These are phyloP conservation scores for Metridium senile DNA, from an alignment of 92 coral and sea anemone genomes.

Conservation along the genomic window DNA sequence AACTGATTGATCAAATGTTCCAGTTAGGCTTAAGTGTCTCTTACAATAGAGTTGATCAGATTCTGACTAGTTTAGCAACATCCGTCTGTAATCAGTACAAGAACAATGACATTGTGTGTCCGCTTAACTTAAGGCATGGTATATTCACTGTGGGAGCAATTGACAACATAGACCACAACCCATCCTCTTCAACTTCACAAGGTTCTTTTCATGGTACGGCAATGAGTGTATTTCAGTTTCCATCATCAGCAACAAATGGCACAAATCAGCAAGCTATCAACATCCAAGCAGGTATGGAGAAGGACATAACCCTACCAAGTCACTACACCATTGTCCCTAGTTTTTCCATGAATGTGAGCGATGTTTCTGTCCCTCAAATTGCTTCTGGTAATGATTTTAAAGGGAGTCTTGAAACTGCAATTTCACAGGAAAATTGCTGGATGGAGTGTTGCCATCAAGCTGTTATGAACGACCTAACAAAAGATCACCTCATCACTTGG, in stretches of 20 bases:
- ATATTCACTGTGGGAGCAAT: slow-evolving; percentile 39
- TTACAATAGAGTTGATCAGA: slow-evolving; percentile 21
- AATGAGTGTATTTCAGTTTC: slow-evolving; percentile 45
- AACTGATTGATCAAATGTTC: slow-evolving; percentile 24
- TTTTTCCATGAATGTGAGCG: not conserved
- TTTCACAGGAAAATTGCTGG: too few relatives aligned
- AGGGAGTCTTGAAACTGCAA: too few relatives aligned
- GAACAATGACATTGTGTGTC: slow-evolving; percentile 38
- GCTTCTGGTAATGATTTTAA: not conserved
- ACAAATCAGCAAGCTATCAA: not conserved
- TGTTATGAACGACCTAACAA: not conserved
- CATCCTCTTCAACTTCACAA: slow-evolving; percentile 43
- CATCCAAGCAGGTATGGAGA: not conserved
- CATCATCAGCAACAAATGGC: not conserved
- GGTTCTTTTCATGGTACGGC: slow-evolving; percentile 47
- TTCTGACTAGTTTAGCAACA: slow-evolving; percentile 17
- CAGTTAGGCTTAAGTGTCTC: slow-evolving; percentile 22
- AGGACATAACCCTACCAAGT: slow-evolving; percentile 8
- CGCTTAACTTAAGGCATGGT: slow-evolving; percentile 19
- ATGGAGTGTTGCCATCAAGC: too few relatives aligned
- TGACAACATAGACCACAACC: slow-evolving; percentile 49
- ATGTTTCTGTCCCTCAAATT: not conserved
- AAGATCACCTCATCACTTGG: not conserved
- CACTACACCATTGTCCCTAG: slow-evolving; percentile 5
- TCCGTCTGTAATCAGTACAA: slow-evolving; percentile 37